Percentiles rank a stretch among this genome's conserved stretches.
Evolutionary conservation across 2,797 vertebrate species (phyloP).

Genomic region (Acanthiza pusilla): DNA sequence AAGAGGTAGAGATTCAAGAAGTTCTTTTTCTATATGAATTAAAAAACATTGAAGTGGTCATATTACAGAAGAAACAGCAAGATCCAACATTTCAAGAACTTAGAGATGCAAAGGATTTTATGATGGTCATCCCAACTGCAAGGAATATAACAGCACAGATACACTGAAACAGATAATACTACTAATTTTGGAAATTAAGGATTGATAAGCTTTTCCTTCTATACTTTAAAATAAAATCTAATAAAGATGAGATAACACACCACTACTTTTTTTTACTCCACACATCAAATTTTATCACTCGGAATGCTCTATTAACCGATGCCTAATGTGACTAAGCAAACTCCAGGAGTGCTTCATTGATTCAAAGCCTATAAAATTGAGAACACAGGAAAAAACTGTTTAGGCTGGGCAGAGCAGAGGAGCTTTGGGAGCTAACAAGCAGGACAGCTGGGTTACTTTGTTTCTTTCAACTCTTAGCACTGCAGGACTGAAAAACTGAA

Average conservation of each 20-base stretch:
- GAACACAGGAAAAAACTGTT: not conserved
- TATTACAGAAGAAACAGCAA: not conserved
- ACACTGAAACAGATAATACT: not conserved
- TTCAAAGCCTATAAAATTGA: not conserved
- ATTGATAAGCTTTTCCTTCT: not conserved
- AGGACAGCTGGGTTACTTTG: not conserved
- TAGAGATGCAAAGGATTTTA: not conserved
- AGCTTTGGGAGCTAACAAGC: not conserved
- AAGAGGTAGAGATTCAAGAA: constrained; percentile 83
- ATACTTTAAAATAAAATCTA: not conserved
- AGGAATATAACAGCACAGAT: not conserved
- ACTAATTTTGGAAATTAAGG: not conserved
- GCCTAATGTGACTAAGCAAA: not conserved
- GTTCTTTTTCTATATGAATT: constrained; percentile 80
- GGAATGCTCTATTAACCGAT: not conserved
- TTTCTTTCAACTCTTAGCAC: not conserved
- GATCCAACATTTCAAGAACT: not conserved
- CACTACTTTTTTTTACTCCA: not conserved
- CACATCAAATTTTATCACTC: not conserved
- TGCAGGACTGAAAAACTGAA: not conserved
- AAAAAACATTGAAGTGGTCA: not conserved
- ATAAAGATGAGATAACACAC: not conserved
- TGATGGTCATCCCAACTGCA: not conserved
- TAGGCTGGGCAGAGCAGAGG: not conserved
- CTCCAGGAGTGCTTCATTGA: not conserved